Conservation (phyloP, 2,888 invertebrate genomes). For the Orthosia gracilis region DNA sequence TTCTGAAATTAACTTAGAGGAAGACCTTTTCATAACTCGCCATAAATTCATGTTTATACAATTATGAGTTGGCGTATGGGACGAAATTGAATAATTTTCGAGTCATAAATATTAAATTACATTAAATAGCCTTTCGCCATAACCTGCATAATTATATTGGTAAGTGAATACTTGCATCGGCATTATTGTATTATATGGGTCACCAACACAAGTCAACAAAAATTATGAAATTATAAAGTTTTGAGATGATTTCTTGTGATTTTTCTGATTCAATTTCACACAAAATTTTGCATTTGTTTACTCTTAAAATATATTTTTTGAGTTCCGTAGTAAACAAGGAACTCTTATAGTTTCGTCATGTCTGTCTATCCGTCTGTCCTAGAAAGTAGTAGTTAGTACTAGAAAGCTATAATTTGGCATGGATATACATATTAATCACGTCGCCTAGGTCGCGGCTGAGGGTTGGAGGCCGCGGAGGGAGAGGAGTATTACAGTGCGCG, state of each 20-base stretch:
- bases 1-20: constrained; percentile 20
- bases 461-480: no score
- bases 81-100: constrained; percentile 42
- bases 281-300: not conserved
- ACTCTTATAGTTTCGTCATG: no score
- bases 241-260: not conserved
- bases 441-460: no score
- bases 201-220: not conserved
- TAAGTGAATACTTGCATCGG: constrained; percentile 6
- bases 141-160: constrained; percentile 11
- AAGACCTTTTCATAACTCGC: constrained; percentile 29
- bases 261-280: not conserved
- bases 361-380: no score
- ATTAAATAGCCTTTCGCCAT: constrained; percentile 23
- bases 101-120: constrained; percentile 29
- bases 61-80: constrained; percentile 40
- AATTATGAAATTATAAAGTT: not conserved
- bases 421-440: no score
- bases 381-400: no score
- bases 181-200: constrained; percentile 2
- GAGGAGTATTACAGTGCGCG: no score
- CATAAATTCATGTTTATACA: constrained; percentile 47
- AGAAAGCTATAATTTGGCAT: no score
- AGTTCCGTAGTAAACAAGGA: no score
- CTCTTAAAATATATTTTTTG: no score